phyloP scores from a whole-genome alignment of 2,888 invertebrate species.

The Balanococcus diminutus region DNA sequence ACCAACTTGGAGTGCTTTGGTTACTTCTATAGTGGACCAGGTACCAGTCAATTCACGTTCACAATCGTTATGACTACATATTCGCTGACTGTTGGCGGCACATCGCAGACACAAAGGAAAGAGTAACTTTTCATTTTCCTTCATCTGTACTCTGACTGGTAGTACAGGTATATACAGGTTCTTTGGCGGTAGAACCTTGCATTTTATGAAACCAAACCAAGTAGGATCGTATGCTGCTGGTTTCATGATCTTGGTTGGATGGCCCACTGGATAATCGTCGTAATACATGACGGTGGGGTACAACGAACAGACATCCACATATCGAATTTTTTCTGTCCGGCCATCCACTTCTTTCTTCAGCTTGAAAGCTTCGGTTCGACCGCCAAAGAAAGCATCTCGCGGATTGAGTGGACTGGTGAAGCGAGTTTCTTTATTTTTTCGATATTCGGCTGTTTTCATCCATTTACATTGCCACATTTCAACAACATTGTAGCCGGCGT shows the following conservation, averaged over 20 bases:
- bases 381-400: slow-evolving; percentile 58
- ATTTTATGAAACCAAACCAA: slow-evolving; percentile 58
- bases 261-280: slow-evolving; percentile 58
- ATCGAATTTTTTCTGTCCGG: too few species aligned
- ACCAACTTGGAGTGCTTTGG: too few species aligned
- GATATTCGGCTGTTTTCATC: slow-evolving; percentile 16
- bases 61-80: too few species aligned
- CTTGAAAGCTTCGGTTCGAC: too few species aligned
- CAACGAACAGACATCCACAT: slow-evolving; percentile 58
- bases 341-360: slow-evolving; percentile 57
- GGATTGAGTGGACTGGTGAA: slow-evolving; percentile 56
- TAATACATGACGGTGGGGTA: slow-evolving; percentile 58
- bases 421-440: slow-evolving; percentile 16
- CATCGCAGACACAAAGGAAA: too few species aligned
- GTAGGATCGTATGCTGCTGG: slow-evolving; percentile 57
- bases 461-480: slow-evolving; percentile 57
- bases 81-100: too few species aligned
- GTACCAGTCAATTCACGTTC: too few species aligned
- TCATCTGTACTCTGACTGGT: slow-evolving; percentile 49
- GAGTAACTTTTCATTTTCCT: too few species aligned
- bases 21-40: too few species aligned
- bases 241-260: slow-evolving; percentile 57
- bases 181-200: slow-evolving; percentile 57
- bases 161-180: slow-evolving; percentile 57
- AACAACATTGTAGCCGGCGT: slow-evolving; percentile 48